Evolutionary conservation across 2,113 vertebrate species (phyloP).

Genomic region (Haplochromis burtoni): DNA sequence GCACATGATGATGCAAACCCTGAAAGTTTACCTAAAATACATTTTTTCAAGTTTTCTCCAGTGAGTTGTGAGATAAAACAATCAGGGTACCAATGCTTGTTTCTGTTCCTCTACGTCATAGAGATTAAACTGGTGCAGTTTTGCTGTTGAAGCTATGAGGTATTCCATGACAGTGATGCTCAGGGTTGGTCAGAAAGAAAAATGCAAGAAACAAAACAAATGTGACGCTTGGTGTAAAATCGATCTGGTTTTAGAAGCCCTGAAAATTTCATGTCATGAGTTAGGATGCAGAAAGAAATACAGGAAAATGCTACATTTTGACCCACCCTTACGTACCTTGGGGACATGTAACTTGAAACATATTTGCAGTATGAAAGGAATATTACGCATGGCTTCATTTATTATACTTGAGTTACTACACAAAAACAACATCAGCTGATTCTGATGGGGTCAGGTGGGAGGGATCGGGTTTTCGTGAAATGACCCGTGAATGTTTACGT

Average conservation of each 20-base stretch:
- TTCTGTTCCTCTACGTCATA: neutral
- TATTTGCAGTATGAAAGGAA: neutral
- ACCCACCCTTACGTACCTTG: neutral
- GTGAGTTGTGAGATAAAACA: rapidly evolving
- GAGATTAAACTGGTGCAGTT: neutral
- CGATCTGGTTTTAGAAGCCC: neutral
- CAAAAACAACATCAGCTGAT: neutral
- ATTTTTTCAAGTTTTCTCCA: neutral
- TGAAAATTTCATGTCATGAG: neutral
- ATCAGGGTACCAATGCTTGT: neutral
- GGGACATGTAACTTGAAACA: neutral
- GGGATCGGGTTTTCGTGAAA: neutral
- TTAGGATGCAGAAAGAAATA: neutral
- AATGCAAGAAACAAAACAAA: neutral
- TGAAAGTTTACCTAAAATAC: neutral
- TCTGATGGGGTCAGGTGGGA: neutral
- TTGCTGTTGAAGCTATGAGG: neutral
- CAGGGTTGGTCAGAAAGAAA: neutral
- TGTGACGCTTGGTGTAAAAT: neutral
- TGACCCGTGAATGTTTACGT: neutral
- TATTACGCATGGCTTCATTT: neutral
- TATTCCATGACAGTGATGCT: neutral
- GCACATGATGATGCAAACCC: neutral
- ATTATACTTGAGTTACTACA: neutral
- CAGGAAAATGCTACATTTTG: neutral